Conservation (phyloP, 2,113 vertebrate genomes). For the Myxocyprinus asiaticus region DNA sequence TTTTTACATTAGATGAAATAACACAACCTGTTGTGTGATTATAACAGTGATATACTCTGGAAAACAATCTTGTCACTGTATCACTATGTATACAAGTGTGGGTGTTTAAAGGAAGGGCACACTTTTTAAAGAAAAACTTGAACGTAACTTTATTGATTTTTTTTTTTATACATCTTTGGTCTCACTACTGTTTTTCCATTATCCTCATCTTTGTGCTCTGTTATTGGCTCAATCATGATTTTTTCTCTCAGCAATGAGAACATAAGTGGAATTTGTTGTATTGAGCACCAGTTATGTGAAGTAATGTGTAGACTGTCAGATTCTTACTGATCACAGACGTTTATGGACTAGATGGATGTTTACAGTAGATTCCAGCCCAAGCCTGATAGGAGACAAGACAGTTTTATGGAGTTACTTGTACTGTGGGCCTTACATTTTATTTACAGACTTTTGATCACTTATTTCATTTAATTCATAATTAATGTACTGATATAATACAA, state of each 20-base stretch:
- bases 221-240: not conserved
- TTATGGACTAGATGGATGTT: constrained; percentile 53
- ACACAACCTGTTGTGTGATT: too few relatives aligned
- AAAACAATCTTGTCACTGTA: too few relatives aligned
- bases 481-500: not conserved
- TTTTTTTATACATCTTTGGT: not conserved
- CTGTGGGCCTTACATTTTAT: not conserved
- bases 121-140: too few relatives aligned
- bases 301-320: not conserved
- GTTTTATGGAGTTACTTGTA: not conserved
- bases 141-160: not conserved
- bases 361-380: constrained; percentile 59
- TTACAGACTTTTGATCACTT: not conserved
- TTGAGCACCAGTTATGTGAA: not conserved
- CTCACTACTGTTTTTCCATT: too few relatives aligned
- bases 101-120: too few relatives aligned
- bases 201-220: not conserved
- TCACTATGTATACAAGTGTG: too few relatives aligned
- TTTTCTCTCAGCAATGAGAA: not conserved
- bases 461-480: not conserved
- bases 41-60: too few relatives aligned
- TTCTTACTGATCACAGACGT: constrained; percentile 53
- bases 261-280: not conserved
- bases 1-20: too few relatives aligned
- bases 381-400: constrained; percentile 52